These are phyloP conservation scores for Argyrosomus japonicus DNA, from an alignment of 2,113 vertebrate genomes.

Conservation along the genomic window DNA sequence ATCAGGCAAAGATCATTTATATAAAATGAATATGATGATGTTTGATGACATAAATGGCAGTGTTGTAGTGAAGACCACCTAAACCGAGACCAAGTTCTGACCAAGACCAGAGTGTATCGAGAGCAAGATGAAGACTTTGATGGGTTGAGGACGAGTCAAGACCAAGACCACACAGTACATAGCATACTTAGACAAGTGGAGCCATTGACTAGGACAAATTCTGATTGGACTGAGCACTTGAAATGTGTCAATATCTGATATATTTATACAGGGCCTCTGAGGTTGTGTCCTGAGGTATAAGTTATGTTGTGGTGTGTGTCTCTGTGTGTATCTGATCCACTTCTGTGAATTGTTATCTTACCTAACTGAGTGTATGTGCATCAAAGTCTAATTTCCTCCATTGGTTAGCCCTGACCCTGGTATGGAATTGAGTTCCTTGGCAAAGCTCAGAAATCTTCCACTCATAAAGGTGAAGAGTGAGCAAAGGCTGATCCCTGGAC, in stretches of 20 bases:
- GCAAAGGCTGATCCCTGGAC: not conserved
- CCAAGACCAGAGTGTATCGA: too few species aligned
- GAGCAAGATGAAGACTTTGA: too few species aligned
- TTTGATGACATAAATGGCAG: not conserved
- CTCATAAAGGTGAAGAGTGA: not conserved
- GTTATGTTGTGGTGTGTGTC: not conserved
- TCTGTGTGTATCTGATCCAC: constrained; percentile 5
- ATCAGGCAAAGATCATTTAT: not conserved
- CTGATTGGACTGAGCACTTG: not conserved
- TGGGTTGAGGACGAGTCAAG: too few species aligned
- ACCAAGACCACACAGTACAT: not conserved
- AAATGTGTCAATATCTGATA: constrained; percentile 8
- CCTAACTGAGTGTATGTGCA: not conserved
- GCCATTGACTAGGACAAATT: not conserved
- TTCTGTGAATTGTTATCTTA: not conserved
- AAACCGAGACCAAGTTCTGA: too few species aligned
- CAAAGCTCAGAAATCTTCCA: not conserved
- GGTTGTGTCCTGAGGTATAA: not conserved
- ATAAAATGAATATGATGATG: too few species aligned
- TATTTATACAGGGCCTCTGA: not conserved
- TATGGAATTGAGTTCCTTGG: not conserved
- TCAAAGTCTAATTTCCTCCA: constrained; percentile 11
- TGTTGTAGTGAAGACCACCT: too few species aligned
- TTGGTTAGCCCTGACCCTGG: not conserved
- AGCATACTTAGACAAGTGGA: too few species aligned